Percentiles rank a stretch among this genome's conserved stretches.
Conservation (phyloP, 2,888 invertebrate genomes). For the Nomada fucata region DNA sequence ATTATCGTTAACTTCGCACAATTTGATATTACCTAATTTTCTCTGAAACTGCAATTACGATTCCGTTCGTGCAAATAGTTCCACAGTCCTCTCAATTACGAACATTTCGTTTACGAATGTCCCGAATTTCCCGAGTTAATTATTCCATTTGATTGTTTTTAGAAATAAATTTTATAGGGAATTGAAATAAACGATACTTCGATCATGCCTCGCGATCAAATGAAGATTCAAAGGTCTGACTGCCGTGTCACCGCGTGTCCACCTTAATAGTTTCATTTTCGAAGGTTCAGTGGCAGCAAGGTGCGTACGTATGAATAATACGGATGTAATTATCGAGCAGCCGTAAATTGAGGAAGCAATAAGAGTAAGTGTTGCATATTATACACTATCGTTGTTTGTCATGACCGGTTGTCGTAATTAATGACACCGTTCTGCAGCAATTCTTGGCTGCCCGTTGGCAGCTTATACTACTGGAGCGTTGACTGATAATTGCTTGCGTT, state of each 20-base stretch:
- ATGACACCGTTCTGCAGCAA: slow-evolving; percentile 10
- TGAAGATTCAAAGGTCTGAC: slow-evolving; percentile 4
- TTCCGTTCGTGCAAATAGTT: neutral
- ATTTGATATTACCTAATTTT: neutral
- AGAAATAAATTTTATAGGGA: neutral
- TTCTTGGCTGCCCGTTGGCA: neutral
- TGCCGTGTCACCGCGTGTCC: slow-evolving; percentile 24
- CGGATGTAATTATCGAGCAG: slow-evolving; percentile 29
- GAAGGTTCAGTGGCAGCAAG: slow-evolving; percentile 23
- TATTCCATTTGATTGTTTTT: neutral
- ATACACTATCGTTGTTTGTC: slow-evolving; percentile 24
- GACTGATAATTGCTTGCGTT: slow-evolving; percentile 7
- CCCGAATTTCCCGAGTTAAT: neutral
- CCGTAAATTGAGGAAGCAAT: slow-evolving; percentile 22
- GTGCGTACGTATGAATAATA: slow-evolving; percentile 37
- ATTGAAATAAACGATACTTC: neutral
- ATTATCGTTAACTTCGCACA: neutral
- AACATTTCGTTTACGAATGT: too few species aligned
- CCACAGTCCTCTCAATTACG: neutral
- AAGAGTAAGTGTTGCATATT: slow-evolving; percentile 18
- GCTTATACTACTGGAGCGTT: neutral
- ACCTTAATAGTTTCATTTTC: slow-evolving; percentile 46
- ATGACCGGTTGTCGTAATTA: slow-evolving; percentile 23
- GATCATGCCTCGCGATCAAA: neutral
- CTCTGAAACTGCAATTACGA: neutral